Conservation (phyloP, 2,888 invertebrate genomes). For the Prosapia bicincta region DNA sequence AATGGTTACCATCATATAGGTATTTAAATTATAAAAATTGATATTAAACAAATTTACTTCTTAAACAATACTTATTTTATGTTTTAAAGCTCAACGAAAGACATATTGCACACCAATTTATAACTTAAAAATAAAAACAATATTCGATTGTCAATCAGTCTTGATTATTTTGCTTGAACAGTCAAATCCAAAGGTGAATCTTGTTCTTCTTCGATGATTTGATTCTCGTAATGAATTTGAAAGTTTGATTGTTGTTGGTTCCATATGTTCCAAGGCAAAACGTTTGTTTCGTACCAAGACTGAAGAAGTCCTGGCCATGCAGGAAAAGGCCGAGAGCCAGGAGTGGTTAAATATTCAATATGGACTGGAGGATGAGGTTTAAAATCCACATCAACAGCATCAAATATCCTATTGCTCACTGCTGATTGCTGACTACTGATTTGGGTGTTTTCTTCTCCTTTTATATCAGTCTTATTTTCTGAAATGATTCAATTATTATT, state of each 20-base stretch:
- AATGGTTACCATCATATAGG: no score
- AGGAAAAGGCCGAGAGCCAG: slow-evolving; percentile 11
- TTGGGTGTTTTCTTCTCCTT: neutral
- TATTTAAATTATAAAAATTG: no score
- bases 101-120: neutral
- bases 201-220: slow-evolving; percentile 42
- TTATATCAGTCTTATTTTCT: neutral
- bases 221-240: neutral
- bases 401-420: neutral
- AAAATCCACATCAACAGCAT: neutral
- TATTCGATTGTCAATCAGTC: neutral
- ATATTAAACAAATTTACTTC: neutral
- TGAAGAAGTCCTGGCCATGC: slow-evolving; percentile 20
- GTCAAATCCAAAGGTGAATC: slow-evolving; percentile 49
- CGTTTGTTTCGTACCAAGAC: slow-evolving; percentile 10
- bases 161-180: slow-evolving; percentile 40
- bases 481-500: neutral
- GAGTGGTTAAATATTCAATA: slow-evolving; percentile 8
- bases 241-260: neutral
- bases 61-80: neutral
- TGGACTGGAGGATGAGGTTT: neutral
- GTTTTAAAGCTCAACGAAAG: neutral
- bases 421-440: slow-evolving; percentile 43
- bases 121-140: neutral
- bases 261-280: slow-evolving; percentile 15